phyloP scores from a whole-genome alignment of 2,797 vertebrate species.

The Helostoma temminkii region DNA sequence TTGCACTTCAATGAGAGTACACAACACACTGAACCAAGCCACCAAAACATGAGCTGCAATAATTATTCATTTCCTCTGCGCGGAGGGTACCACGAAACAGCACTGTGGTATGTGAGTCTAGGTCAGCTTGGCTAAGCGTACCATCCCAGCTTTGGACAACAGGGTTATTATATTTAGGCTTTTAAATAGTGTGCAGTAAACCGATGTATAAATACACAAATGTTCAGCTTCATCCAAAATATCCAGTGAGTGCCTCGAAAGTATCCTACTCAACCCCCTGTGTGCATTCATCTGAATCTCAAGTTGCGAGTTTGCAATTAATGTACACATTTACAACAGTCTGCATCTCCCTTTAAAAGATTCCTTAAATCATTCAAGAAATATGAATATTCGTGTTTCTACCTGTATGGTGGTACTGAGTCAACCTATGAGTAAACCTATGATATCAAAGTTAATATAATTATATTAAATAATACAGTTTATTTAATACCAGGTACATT shows the following conservation, averaged over 20 bases:
- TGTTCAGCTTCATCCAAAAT: background rate
- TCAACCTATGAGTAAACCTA: no score
- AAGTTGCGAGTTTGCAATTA: no score
- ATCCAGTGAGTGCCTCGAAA: background rate
- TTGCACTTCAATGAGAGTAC: conserved; percentile 3
- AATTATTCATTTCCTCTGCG: conserved; percentile 17
- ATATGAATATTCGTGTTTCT: no score
- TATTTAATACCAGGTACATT: background rate
- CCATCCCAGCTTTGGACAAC: background rate
- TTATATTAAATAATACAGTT: background rate
- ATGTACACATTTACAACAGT: background rate
- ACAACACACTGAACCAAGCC: conserved; percentile 2
- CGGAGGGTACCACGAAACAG: conserved; percentile 1
- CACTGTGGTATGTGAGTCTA: background rate
- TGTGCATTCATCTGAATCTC: no score
- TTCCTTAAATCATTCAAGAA: no score
- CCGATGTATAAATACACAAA: background rate
- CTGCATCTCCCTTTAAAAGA: no score
- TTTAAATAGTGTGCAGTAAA: background rate
- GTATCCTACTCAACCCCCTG: no score
- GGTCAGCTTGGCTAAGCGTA: background rate
- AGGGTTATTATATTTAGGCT: conserved; percentile 5
- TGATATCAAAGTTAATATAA: no score
- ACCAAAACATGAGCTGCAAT: conserved; percentile 16
- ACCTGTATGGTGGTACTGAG: no score